Percentiles rank a stretch among this genome's conserved stretches.
These are phyloP conservation scores for Perithous albicinctus DNA, from an alignment of 2,888 invertebrate genomes.

Conservation along the genomic window DNA sequence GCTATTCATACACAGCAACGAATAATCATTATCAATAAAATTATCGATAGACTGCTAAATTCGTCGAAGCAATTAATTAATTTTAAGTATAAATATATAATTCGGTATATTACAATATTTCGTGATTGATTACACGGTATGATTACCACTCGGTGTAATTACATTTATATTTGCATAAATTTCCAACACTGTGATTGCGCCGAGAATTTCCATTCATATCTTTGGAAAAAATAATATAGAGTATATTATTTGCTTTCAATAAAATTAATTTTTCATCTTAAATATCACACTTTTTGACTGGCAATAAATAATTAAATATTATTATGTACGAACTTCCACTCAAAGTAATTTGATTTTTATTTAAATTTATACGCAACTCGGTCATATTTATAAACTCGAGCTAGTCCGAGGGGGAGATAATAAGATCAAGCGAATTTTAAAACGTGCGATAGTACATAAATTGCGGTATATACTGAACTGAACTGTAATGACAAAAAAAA, in stretches of 20 bases:
- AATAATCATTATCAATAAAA: not conserved
- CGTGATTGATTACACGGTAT: not conserved
- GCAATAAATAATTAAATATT: not conserved
- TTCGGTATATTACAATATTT: not conserved
- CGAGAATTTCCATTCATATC: not conserved
- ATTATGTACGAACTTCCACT: not conserved
- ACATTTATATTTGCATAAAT: not conserved
- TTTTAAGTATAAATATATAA: not conserved
- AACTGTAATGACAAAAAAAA: not conserved
- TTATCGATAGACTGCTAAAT: not conserved
- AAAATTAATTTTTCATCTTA: not conserved
- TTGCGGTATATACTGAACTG: not conserved
- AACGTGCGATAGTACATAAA: not conserved
- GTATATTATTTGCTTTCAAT: not conserved
- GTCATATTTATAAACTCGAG: not conserved
- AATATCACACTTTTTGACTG: not conserved
- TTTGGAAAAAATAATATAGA: not conserved
- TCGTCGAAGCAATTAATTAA: not conserved
- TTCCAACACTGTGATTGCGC: not conserved
- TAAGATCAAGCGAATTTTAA: not conserved
- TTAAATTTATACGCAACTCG: conserved; percentile 5
- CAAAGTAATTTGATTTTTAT: not conserved
- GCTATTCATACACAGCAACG: not conserved
- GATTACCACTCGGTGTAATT: not conserved
- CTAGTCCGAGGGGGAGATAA: not conserved